Percentiles rank a stretch among this genome's conserved stretches.
These are phyloP conservation scores for Stenodema calcarata DNA, from an alignment of 2,888 invertebrate genomes.

Conservation along the genomic window DNA sequence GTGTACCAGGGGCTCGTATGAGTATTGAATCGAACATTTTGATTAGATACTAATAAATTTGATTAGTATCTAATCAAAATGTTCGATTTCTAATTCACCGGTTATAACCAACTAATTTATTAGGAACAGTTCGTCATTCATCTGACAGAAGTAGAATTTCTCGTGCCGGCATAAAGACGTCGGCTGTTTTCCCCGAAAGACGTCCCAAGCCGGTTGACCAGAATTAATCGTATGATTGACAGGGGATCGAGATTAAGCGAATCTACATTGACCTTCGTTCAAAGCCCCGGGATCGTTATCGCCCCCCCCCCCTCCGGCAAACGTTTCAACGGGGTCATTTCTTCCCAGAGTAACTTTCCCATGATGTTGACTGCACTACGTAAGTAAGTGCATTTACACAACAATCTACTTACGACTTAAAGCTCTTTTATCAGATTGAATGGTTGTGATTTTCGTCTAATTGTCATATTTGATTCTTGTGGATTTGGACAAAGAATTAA, in stretches of 20 bases:
- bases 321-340: neutral
- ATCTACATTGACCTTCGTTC: neutral
- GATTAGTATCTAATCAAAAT: too few species aligned
- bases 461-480: too few species aligned
- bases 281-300: neutral
- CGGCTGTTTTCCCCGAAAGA: neutral
- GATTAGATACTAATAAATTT: too few species aligned
- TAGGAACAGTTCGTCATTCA: neutral
- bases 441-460: too few species aligned
- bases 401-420: too few species aligned
- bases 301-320: neutral
- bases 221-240: neutral
- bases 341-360: neutral
- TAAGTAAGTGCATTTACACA: too few species aligned
- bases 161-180: neutral
- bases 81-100: too few species aligned
- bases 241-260: neutral
- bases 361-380: neutral
- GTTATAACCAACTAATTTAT: neutral
- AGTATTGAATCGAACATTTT: too few species aligned
- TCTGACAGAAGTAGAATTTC: neutral
- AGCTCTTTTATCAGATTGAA: too few species aligned
- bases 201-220: neutral
- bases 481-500: too few species aligned
- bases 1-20: too few species aligned